Base-by-base conservation (phyloP, 2,888 invertebrate genomes). In the Campoplex nolae region DNA sequence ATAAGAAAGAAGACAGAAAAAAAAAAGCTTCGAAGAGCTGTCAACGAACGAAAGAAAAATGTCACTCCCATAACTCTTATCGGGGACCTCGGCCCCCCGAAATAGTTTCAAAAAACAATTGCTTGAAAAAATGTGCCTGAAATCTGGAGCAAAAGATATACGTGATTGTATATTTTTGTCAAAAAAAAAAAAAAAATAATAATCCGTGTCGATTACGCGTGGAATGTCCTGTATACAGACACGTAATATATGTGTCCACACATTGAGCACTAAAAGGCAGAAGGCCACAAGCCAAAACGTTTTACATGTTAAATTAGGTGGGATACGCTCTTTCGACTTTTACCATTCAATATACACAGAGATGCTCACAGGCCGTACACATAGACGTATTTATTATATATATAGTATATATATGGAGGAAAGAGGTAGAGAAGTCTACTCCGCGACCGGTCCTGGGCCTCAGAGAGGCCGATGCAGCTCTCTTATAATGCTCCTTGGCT, bases 371-470 rank as follows among this genome's bases (percentile, higher is more conserved):
- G 23, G 9, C 23, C 23, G 23, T 38, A 56, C 7, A 78, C 54
- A 28, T 35, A 35, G 67, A 77, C 28, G 23, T 16, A 67, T 51
- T 54, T 78, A 68, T 58, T 51, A 73, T 54, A 65, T 18, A 67
- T n/a, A n/a, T n/a, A n/a, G n/a, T n/a, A n/a, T n/a, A 32, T 51
- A 48, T 76, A 58, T 65, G 77, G n/a, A 83, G n/a, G 73, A 86
- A 79, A 70, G 74, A 77, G 77, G 76, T 42, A 81, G 75, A 79
- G 68, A 83, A 68, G 79, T 65, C 86, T 88, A 84, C 83, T 87
- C 88, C 85, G 90, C 85, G 90, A 89, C 85, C 90, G 90, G 87
- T 90, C 89, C 88, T 85, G 85, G 83, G 54, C 42, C 67, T 45
- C 77, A 56, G 71, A 82, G 51, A 68, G 54, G 62, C 73, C 83